A percentile compares a stretch with the other conserved stretches of the same genome.
These are phyloP conservation scores for Atherinosoma microstoma DNA, from an alignment of 2,797 vertebrate genomes.

Conservation along the genomic window DNA sequence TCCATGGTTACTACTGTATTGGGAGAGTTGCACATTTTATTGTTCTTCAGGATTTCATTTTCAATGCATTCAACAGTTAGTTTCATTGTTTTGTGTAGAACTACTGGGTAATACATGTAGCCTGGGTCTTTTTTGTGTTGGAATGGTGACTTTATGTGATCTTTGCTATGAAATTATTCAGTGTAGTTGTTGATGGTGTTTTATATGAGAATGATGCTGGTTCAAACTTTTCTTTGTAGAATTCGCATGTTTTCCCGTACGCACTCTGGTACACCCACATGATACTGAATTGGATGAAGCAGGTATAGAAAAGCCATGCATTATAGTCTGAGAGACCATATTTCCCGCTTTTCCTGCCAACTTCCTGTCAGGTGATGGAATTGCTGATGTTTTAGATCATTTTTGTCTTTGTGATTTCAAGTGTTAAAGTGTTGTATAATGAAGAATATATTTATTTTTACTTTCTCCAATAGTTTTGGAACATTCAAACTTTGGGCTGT, in stretches of 20 bases:
- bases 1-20: too few relatives aligned
- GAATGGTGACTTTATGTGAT: background rate
- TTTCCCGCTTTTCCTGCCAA: background rate
- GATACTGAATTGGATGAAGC: background rate
- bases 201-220: background rate
- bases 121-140: background rate
- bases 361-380: background rate
- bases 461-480: background rate
- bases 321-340: background rate
- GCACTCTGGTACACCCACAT: background rate
- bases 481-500: background rate
- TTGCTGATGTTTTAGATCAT: background rate
- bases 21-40: too few relatives aligned
- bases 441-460: background rate
- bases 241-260: background rate
- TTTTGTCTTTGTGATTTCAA: background rate
- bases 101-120: background rate
- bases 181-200: background rate
- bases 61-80: background rate
- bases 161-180: background rate
- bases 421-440: background rate
- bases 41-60: too few relatives aligned
- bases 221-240: too few relatives aligned
- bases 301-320: background rate
- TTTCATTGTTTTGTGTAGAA: background rate